phyloP scores from a whole-genome alignment of 2,888 invertebrate species.

The Cataglyphis altisquamis region DNA sequence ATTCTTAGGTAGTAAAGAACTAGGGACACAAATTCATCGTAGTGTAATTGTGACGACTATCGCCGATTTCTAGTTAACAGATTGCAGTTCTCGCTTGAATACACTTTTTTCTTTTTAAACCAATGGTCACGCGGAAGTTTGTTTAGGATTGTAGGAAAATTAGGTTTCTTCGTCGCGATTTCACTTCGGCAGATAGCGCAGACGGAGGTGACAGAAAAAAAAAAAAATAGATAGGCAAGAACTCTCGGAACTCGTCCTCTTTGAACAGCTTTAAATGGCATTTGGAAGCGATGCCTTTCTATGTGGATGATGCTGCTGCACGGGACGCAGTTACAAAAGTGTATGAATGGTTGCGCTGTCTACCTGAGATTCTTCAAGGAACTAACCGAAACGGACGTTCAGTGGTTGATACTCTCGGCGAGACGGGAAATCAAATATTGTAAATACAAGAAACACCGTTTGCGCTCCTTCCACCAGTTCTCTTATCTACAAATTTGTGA shows the following conservation, averaged over 20 bases:
- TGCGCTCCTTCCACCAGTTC: constrained; percentile 4
- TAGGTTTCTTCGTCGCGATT: not conserved
- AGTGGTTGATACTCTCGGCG: constrained; percentile 53
- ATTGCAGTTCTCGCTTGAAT: not conserved
- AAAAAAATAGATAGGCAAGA: not conserved
- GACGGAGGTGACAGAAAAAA: no score
- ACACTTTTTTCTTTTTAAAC: not conserved
- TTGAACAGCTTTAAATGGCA: not conserved
- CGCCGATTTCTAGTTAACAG: not conserved
- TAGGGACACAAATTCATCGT: no score
- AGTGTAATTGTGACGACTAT: not conserved
- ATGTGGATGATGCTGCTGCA: constrained; percentile 19
- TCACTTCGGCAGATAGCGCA: not conserved
- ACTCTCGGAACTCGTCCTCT: not conserved
- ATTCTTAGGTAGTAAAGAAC: no score
- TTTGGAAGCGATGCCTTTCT: not conserved
- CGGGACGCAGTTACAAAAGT: not conserved
- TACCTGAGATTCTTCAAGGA: constrained; percentile 71
- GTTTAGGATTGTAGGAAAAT: constrained; percentile 13
- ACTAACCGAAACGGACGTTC: constrained; percentile 36
- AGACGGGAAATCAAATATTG: constrained; percentile 66
- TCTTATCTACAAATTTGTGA: constrained; percentile 75
- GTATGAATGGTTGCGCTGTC: constrained; percentile 72
- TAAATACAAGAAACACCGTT: constrained; percentile 68
- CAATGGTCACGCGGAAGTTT: not conserved